Conservation (phyloP, 2,797 vertebrate species). For the Momotus momota region DNA sequence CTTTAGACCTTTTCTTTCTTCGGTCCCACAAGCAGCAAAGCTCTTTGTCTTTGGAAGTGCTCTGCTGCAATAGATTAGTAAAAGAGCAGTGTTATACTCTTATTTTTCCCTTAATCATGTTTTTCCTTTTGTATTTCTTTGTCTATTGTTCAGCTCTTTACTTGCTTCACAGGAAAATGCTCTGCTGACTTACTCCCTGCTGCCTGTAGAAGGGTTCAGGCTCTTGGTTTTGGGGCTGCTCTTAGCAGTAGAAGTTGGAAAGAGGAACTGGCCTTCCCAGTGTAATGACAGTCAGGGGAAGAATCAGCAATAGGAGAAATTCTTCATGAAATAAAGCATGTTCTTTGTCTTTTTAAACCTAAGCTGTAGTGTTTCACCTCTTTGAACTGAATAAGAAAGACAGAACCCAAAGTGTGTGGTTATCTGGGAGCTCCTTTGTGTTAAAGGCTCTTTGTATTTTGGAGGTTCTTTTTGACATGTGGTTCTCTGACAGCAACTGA, state of each 20-base stretch:
- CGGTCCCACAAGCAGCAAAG: neutral
- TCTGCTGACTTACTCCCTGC: neutral
- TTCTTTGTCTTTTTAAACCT: neutral
- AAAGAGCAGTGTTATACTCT: neutral
- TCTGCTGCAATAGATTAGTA: neutral
- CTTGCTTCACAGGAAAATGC: neutral
- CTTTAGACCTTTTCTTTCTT: neutral
- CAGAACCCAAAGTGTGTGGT: neutral
- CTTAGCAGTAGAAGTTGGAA: neutral
- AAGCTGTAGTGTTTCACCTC: neutral
- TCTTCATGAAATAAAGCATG: neutral
- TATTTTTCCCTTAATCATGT: accelerated
- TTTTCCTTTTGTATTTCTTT: neutral
- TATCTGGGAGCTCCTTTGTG: neutral
- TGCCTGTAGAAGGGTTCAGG: neutral
- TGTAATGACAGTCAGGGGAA: neutral
- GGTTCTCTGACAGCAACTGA: neutral
- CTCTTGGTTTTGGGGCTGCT: neutral
- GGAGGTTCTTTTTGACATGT: neutral
- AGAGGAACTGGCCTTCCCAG: neutral
- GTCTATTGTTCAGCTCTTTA: neutral
- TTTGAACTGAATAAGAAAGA: neutral
- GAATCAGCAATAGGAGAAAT: neutral
- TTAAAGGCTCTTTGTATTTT: neutral
- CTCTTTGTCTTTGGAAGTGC: neutral